Evolutionary conservation across 2,888 invertebrate species (phyloP).

Genomic region (Yponomeuta evonymella): DNA sequence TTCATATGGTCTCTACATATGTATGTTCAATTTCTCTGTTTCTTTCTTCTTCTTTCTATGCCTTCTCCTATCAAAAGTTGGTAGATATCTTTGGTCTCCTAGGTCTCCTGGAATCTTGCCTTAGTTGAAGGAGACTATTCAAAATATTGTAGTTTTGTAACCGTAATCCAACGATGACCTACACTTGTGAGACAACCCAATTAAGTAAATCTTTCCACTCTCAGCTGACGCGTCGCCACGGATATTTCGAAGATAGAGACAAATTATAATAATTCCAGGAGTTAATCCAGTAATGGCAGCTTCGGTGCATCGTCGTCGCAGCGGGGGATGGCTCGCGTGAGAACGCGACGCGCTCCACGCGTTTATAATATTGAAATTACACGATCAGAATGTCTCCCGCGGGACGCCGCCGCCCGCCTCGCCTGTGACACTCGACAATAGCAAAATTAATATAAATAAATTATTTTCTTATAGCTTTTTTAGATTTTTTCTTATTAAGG

Average conservation of each 20-base stretch:
- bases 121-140: too few relatives aligned
- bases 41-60: too few relatives aligned
- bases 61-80: too few relatives aligned
- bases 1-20: too few relatives aligned
- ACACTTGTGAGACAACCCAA: too few relatives aligned
- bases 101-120: too few relatives aligned
- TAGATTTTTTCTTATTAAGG: not conserved
- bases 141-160: too few relatives aligned
- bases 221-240: too few relatives aligned
- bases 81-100: too few relatives aligned
- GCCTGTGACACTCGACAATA: constrained; percentile 23
- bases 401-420: constrained; percentile 39
- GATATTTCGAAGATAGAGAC: not conserved
- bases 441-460: constrained; percentile 11
- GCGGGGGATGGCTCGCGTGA: constrained; percentile 44
- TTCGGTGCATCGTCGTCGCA: constrained; percentile 18
- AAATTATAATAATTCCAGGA: not conserved
- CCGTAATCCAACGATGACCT: too few relatives aligned
- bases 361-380: constrained; percentile 53
- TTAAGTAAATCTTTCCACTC: too few relatives aligned
- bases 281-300: not conserved
- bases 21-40: too few relatives aligned
- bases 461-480: not conserved
- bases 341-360: constrained; percentile 57
- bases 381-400: constrained; percentile 36